phyloP scores from a whole-genome alignment of 2,113 vertebrate genomes.

The Bombycilla garrulus region DNA sequence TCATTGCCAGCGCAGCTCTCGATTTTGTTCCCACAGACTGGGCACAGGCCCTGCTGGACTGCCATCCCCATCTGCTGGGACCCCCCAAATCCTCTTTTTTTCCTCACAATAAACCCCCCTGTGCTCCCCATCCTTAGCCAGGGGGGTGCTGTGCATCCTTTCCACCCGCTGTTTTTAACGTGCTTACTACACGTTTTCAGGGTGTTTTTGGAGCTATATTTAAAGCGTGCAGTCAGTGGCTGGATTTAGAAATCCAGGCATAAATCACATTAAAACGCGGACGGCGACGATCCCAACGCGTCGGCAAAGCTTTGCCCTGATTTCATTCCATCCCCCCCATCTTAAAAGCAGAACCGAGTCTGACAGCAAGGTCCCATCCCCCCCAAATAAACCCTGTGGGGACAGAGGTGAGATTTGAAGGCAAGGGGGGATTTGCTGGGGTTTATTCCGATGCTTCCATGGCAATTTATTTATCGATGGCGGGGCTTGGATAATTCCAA shows the following conservation, averaged over 20 bases:
- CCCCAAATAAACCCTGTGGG: neutral
- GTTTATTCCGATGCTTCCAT: neutral
- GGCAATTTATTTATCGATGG: neutral
- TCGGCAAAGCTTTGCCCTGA: neutral
- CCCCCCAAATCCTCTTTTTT: neutral
- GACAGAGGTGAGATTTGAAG: neutral
- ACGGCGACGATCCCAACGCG: neutral
- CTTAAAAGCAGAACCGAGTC: neutral
- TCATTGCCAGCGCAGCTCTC: neutral
- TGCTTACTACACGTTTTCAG: neutral
- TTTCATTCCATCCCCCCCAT: neutral
- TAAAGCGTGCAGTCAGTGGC: slow-evolving; percentile 7
- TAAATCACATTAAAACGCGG: slow-evolving; percentile 23
- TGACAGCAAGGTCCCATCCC: neutral
- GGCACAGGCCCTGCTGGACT: neutral
- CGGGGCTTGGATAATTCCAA: neutral
- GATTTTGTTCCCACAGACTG: neutral
- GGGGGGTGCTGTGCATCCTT: neutral
- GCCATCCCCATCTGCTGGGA: neutral
- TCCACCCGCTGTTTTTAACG: neutral
- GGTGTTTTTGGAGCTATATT: slow-evolving; percentile 22
- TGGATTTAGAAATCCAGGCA: slow-evolving; percentile 22
- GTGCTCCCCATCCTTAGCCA: neutral
- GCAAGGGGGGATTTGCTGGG: neutral
- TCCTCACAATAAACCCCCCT: neutral